phyloP scores from a whole-genome alignment of 2,888 invertebrate genomes.

The Drosophila algonquin region DNA sequence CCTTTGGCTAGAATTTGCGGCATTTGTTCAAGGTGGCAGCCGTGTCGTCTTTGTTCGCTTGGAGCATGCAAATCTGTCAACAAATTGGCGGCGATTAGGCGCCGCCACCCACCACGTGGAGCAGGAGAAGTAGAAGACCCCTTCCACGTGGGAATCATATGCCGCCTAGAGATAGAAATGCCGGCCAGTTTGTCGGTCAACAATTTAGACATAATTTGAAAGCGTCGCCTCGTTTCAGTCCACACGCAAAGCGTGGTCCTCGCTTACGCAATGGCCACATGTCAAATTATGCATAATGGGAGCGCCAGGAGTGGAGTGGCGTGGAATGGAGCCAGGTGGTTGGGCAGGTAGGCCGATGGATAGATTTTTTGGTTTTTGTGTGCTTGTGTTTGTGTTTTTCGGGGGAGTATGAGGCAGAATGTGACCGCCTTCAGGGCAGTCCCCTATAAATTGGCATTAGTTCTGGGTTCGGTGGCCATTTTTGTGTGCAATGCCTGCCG shows the following conservation, averaged over 20 bases:
- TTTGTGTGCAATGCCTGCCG: constrained; percentile 60
- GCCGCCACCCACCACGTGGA: constrained; percentile 22
- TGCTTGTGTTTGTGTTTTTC: too few relatives aligned
- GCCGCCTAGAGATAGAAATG: constrained; percentile 6
- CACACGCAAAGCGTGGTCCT: constrained; percentile 36
- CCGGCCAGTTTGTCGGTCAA: constrained; percentile 51
- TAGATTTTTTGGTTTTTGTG: constrained; percentile 1
- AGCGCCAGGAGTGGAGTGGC: background rate
- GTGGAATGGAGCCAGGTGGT: background rate
- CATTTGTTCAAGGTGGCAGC: constrained; percentile 41
- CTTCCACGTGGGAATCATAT: background rate
- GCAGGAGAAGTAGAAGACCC: constrained; percentile 2
- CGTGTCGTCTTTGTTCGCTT: constrained; percentile 26
- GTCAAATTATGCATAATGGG: constrained; percentile 70
- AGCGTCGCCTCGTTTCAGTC: constrained; percentile 39
- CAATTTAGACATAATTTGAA: constrained; percentile 72
- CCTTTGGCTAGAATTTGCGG: constrained; percentile 49
- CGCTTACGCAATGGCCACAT: constrained; percentile 70
- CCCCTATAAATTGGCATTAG: constrained; percentile 76
- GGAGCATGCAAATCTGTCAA: constrained; percentile 68
- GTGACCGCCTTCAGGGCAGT: too few relatives aligned
- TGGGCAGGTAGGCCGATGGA: constrained; percentile 21
- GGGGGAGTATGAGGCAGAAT: too few relatives aligned
- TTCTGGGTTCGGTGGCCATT: constrained; percentile 37
- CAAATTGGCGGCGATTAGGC: constrained; percentile 71